Percentiles rank a stretch among this genome's conserved stretches.
phyloP scores from a whole-genome alignment of 2,113 vertebrate species.

The Ceratotherium simum region DNA sequence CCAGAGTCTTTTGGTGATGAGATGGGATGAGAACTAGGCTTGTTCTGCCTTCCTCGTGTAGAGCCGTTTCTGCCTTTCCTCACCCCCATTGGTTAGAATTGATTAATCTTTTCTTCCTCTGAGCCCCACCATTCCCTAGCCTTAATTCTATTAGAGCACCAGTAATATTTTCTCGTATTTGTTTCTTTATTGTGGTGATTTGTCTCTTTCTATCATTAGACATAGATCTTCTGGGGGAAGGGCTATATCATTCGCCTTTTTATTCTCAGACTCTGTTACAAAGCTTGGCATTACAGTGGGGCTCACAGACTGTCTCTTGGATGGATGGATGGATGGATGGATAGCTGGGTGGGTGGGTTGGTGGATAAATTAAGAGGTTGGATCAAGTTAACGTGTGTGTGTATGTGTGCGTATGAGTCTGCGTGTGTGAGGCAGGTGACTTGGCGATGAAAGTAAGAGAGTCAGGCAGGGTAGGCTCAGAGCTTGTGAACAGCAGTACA shows the following conservation, averaged over 20 bases:
- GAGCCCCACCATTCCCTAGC: background rate
- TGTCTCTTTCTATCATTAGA: background rate
- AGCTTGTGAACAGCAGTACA: background rate
- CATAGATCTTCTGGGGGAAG: background rate
- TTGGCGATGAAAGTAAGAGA: background rate
- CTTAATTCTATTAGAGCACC: background rate
- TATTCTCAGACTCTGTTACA: background rate
- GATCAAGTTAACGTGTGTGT: background rate
- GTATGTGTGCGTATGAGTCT: background rate
- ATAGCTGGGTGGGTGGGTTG: background rate
- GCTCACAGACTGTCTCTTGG: background rate
- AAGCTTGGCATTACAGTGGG: background rate
- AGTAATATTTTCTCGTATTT: background rate
- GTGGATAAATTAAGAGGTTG: background rate
- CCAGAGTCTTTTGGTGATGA: background rate
- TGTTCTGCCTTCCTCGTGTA: background rate
- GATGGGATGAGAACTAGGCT: background rate
- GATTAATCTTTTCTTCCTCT: background rate
- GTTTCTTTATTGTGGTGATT: background rate
- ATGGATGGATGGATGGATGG: background rate
- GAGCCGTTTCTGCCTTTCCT: background rate
- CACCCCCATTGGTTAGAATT: background rate
- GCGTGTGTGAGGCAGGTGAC: background rate
- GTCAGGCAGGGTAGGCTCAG: background rate
- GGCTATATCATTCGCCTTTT: background rate